Conservation (phyloP, 1,140 invertebrate species). For the Sycophaga agraensis region DNA sequence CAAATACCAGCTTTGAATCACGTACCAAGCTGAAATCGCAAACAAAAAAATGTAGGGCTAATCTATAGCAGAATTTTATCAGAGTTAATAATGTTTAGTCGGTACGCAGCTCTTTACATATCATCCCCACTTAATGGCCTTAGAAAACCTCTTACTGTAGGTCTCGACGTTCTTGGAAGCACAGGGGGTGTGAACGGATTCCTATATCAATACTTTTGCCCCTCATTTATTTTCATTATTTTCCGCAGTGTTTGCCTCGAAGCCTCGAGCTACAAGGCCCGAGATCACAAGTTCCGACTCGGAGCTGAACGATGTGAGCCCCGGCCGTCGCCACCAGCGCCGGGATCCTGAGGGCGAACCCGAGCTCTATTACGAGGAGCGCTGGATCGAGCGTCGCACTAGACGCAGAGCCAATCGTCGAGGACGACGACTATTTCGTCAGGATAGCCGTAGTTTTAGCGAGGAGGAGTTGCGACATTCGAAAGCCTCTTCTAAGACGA, state of each 20-base stretch:
- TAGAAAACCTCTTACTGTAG: no score
- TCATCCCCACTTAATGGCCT: no score
- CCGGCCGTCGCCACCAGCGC: not conserved
- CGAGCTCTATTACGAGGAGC: constrained; percentile 50
- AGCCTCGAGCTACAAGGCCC: constrained; percentile 40
- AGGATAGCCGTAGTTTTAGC: constrained; percentile 51
- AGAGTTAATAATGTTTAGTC: no score
- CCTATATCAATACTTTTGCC: no score
- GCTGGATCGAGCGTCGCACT: constrained; percentile 48
- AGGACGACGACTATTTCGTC: constrained; percentile 33
- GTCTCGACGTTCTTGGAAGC: no score
- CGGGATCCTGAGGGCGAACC: constrained; percentile 30
- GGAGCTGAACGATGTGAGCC: constrained; percentile 27
- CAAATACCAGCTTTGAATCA: no score
- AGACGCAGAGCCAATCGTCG: constrained; percentile 40
- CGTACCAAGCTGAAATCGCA: no score
- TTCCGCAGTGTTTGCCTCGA: constrained; percentile 46
- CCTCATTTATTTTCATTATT: no score
- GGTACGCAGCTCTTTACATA: no score
- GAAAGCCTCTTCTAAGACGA: constrained; percentile 38
- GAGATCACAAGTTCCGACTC: constrained; percentile 43
- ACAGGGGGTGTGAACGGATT: no score
- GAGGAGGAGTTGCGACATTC: constrained; percentile 51
- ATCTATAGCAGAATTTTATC: no score
- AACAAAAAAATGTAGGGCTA: no score